These are phyloP conservation scores for Crocidura indochinensis DNA, from an alignment of 2,797 vertebrate genomes.

Conservation along the genomic window DNA sequence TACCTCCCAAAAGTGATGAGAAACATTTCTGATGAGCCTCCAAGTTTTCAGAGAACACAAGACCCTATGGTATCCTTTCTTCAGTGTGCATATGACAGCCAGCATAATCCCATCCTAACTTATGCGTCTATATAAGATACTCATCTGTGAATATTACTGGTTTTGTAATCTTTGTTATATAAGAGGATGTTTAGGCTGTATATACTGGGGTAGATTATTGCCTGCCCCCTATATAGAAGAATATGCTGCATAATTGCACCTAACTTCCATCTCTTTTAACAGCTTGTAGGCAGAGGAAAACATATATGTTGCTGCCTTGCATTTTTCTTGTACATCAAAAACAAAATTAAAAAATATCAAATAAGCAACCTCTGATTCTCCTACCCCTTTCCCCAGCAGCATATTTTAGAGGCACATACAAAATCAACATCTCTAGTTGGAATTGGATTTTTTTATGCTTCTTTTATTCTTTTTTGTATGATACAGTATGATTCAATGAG, in stretches of 20 bases:
- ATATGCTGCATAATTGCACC: conserved; percentile 89
- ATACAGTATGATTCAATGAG: conserved; percentile 92
- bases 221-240: conserved; percentile 86
- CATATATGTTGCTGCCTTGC: conserved; percentile 89
- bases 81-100: conserved; percentile 76
- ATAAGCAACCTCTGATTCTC: conserved; percentile 78
- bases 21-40: conserved; percentile 63
- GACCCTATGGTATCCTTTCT: conserved; percentile 62
- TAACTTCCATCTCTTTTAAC: conserved; percentile 89
- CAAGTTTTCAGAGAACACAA: conserved; percentile 33
- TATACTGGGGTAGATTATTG: conserved; percentile 86
- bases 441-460: conserved; percentile 56
- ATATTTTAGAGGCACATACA: conserved; percentile 91
- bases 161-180: conserved; percentile 91
- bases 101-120: conserved; percentile 82
- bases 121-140: conserved; percentile 82
- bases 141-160: conserved; percentile 89
- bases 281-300: conserved; percentile 87
- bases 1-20: conserved; percentile 69
- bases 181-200: conserved; percentile 89
- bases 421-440: conserved; percentile 90
- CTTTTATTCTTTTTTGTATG: conserved; percentile 81
- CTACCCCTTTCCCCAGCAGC: conserved; percentile 73
- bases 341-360: conserved; percentile 79
- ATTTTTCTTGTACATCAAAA: conserved; percentile 87